Evolutionary conservation across 2,113 vertebrate genomes (phyloP), one percentile per base, ranked within the genome.

Genomic region (Passer montanus): DNA sequence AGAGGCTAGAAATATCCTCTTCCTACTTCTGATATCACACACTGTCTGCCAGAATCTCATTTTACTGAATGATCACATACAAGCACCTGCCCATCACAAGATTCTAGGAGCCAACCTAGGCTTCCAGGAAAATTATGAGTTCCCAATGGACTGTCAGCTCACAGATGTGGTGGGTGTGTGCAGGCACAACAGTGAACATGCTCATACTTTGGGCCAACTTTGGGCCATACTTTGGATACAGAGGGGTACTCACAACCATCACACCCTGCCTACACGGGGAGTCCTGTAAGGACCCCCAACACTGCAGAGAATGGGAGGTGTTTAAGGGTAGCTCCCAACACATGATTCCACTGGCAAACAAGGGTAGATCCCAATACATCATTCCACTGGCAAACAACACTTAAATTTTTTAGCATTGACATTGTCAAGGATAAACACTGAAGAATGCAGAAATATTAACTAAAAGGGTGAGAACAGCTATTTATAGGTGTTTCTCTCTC

Each of bases 111-210:
- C 60, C 84, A 91, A 17, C 14, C 53, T 17, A 16, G 35, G 62
- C 43, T 86, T 82, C 41, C 43, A 53, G 39, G 24, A 84, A 52
- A 94, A 91, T 15, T 1, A 50, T 17, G 27, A 82, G 60, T 4
- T 89, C 35, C 76, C 50, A 58, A 5, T 46, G 41, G 43, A 80
- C 31, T 62, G 46, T 8, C 59, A 66, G 68, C n/a, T 80, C 58
- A 90, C 44, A 59, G 53, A 72, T 16, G 52, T 26, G 44, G 47
- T 1, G 2, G 24, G 26, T 37, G 44, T 20, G 30, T 16, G 7
- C 2, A 2, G 50, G 23, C 56, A 78, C 22, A 23, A 35, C 46
- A 59, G 35, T 8, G 53, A 68, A 60, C 0, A 0, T 7, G 15
- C 33, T 73, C 63, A n/a, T 22, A 35, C 27, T 39, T 49, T 56